Evolutionary conservation across 2,888 invertebrate genomes (phyloP), one percentile per base, ranked within the genome.

Genomic region (Aleiodes testaceus): DNA sequence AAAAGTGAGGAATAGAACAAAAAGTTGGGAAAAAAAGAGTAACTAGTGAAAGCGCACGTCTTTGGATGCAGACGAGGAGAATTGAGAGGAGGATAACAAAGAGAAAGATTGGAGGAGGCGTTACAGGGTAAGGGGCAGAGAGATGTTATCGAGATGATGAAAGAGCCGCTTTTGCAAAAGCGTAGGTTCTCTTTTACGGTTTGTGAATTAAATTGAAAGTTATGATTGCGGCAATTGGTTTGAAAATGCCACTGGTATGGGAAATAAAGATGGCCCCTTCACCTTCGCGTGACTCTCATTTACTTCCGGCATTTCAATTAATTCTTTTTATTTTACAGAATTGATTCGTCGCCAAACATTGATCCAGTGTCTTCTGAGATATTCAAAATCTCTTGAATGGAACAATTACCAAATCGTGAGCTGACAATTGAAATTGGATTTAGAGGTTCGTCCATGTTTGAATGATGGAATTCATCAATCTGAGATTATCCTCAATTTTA

Each of bases 91-190:
- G 42, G 49, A 55, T 49, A 47, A 42, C 55, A 44, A 45, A 47
- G 50, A 66, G 45, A 44, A 65, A 67, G 73, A 73, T 64, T 65
- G 66, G 66, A 61, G 65, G 66, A 72, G 73, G 66, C 53, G 67
- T 42, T 52, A 30, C 69, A 74, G 76, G 71, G 52, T 64, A 52
- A 66, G 22, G 22, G 45, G 26, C 74, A 67, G 59, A 65, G 74
- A 78, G 79, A 79, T 77, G 77, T 77, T 81, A 81, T 81, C 81
- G 74, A 70, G 75, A 77, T 79, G 79, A 80, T 77, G 80, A 79
- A 77, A 80, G 77, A 77, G 77, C 61, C 74, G 70, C 71, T 69
- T 49, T 52, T 50, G 52, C 52, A 49, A 52, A 59, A 26, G 42
- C 42, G 16, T 26, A 55, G 53, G 20, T 52, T 53, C 49, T 47